A percentile compares a stretch with the other conserved stretches of the same genome.
Conservation (phyloP, 2,113 vertebrate genomes). For the Stigmatopora nigra region DNA sequence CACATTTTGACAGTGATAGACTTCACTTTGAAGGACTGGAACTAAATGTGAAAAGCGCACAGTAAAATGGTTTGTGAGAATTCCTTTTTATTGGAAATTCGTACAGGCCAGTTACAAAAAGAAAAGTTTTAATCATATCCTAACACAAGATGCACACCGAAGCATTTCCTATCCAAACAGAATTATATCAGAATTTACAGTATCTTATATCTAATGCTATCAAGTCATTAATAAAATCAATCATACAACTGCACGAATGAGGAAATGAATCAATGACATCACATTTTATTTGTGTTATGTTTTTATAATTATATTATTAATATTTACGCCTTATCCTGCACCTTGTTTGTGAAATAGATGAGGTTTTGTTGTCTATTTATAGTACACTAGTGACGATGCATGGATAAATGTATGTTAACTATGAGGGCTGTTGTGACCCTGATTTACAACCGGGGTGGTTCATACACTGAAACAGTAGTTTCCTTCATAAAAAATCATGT, state of each 20-base stretch:
- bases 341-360: not conserved
- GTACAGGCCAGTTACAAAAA: not conserved
- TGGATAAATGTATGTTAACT: not conserved
- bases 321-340: not conserved
- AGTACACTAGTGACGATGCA: conserved; percentile 6
- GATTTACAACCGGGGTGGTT: conserved; percentile 12
- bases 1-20: conserved; percentile 2
- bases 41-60: conserved; percentile 14
- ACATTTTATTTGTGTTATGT: not conserved
- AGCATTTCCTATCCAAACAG: not conserved
- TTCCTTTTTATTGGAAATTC: conserved; percentile 26
- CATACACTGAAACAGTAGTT: conserved; percentile 13
- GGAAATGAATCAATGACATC: not conserved
- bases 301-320: too few relatives aligned
- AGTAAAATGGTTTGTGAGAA: conserved; percentile 21
- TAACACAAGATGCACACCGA: not conserved
- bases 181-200: not conserved
- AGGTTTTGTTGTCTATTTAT: not conserved
- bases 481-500: conserved; percentile 16
- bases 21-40: conserved; percentile 8
- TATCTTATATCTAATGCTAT: too few relatives aligned
- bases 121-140: not conserved
- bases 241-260: too few relatives aligned
- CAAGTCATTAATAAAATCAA: too few relatives aligned
- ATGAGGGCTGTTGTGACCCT: conserved; percentile 4